phyloP scores from a whole-genome alignment of 2,113 vertebrate genomes.

The Chunga burmeisteri region DNA sequence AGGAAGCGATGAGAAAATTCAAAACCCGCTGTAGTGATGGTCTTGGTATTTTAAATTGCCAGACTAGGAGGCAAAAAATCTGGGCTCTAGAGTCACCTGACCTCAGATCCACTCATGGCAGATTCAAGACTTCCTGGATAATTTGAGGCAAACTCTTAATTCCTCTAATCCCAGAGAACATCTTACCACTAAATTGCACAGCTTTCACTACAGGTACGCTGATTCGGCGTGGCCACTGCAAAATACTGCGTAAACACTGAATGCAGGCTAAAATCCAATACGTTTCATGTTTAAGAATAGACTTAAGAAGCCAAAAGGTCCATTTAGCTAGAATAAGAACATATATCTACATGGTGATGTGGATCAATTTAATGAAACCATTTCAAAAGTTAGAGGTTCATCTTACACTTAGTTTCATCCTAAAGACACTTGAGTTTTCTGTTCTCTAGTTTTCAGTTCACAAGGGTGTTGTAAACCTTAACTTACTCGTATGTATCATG shows the following conservation, averaged over 20 bases:
- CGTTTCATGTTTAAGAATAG: not conserved
- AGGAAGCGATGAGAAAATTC: not conserved
- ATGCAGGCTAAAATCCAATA: not conserved
- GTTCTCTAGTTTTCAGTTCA: not conserved
- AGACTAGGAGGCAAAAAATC: not conserved
- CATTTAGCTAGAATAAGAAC: not conserved
- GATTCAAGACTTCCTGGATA: not conserved
- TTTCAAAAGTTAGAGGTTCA: not conserved
- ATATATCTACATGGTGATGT: not conserved
- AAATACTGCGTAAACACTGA: not conserved
- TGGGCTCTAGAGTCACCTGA: not conserved
- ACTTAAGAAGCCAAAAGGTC: not conserved
- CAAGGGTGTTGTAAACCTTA: not conserved
- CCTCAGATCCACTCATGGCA: not conserved
- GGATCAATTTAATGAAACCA: not conserved
- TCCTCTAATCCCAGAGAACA: not conserved
- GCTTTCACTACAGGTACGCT: not conserved
- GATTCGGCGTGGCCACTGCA: not conserved
- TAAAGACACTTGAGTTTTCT: not conserved
- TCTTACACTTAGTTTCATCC: not conserved
- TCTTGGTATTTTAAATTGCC: not conserved
- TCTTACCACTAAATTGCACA: not conserved
- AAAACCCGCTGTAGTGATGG: not conserved
- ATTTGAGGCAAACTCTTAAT: not conserved
- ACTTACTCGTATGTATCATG: accelerated